Evolutionary conservation across 2,797 vertebrate genomes (phyloP).

Genomic region (Synaphobranchus kaupii): DNA sequence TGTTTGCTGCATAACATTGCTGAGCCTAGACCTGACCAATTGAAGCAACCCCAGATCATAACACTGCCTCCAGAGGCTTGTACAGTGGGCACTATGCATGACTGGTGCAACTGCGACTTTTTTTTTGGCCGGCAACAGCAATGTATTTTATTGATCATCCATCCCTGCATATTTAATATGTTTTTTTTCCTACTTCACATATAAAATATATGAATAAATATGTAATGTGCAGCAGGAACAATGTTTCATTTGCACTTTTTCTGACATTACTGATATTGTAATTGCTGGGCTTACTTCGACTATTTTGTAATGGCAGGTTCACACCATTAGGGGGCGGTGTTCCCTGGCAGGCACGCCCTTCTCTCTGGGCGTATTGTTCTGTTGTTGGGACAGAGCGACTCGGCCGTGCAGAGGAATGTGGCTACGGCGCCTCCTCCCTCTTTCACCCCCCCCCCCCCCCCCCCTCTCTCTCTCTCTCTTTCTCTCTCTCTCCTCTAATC

Average conservation of each 20-base stretch:
- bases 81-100: too few relatives aligned
- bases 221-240: background rate
- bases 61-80: too few relatives aligned
- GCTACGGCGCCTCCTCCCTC: constrained; percentile 28
- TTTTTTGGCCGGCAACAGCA: background rate
- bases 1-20: too few relatives aligned
- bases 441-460: too few relatives aligned
- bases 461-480: constrained; percentile 43
- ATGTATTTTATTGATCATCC: background rate
- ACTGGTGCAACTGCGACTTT: too few relatives aligned
- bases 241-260: background rate
- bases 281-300: background rate
- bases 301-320: background rate
- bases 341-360: background rate
- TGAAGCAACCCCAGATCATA: too few relatives aligned
- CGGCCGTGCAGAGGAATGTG: constrained; percentile 39
- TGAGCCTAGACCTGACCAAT: too few relatives aligned
- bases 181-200: background rate
- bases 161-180: background rate
- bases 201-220: background rate
- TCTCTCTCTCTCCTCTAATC: constrained; percentile 63
- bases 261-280: background rate
- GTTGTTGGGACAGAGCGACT: constrained; percentile 16
- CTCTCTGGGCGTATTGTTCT: background rate
- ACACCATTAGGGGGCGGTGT: constrained; percentile 10